Evolutionary conservation across 2,888 invertebrate species (phyloP).

Genomic region (Prenolepis imparis): DNA sequence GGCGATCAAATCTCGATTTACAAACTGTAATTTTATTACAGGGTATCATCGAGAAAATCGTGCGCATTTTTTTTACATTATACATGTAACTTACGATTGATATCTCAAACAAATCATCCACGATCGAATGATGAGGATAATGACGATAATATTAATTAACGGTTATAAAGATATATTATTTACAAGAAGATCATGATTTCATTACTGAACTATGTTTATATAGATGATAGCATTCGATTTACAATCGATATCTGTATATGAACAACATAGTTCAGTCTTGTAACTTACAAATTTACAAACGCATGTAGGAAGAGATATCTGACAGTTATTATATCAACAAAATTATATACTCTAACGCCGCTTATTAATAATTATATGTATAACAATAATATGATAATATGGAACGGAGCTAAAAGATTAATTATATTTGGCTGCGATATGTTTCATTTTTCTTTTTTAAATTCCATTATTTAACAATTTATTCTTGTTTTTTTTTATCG

Average conservation of each 20-base stretch:
- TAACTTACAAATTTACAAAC: constrained; percentile 72
- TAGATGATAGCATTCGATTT: constrained; percentile 34
- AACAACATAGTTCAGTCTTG: constrained; percentile 13
- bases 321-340: constrained; percentile 37
- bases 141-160: constrained; percentile 30
- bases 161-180: constrained; percentile 36
- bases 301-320: constrained; percentile 31
- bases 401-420: constrained; percentile 16
- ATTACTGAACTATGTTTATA: not conserved
- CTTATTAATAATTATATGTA: constrained; percentile 44
- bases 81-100: not conserved
- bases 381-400: constrained; percentile 48
- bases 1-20: constrained; percentile 4
- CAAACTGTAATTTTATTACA: constrained; percentile 15
- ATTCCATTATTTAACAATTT: constrained; percentile 62
- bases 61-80: not conserved
- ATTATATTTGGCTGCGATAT: constrained; percentile 64
- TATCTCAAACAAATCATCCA: not conserved
- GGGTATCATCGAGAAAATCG: not conserved
- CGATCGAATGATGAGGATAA: not conserved
- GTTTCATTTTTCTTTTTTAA: constrained; percentile 58
- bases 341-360: constrained; percentile 42
- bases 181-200: constrained; percentile 33
- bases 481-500: constrained; percentile 27
- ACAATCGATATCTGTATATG: constrained; percentile 28